Conservation (phyloP, 2,797 vertebrate species). For the Sebastes matsubarae region DNA sequence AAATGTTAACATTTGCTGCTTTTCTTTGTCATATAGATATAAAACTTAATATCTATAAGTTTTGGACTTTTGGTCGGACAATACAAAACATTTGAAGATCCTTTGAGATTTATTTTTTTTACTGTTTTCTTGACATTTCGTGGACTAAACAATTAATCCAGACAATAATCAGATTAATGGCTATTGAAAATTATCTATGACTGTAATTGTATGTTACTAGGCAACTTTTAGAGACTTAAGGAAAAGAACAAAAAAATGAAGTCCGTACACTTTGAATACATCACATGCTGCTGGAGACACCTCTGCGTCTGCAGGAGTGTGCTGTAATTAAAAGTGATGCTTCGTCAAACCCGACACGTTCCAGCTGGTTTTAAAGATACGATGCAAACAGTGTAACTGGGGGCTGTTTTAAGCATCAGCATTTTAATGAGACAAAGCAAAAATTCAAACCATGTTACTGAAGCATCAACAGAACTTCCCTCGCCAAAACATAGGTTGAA, state of each 20-base stretch:
- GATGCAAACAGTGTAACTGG: conserved; percentile 39
- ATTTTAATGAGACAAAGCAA: conserved; percentile 85
- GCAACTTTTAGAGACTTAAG: neutral
- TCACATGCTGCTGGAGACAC: neutral
- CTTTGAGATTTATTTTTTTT: no score
- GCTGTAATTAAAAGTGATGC: neutral
- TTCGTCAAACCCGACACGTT: neutral
- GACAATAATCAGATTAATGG: neutral
- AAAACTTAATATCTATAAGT: neutral
- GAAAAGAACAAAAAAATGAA: neutral
- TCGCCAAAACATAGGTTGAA: conserved; percentile 66
- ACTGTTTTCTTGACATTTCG: neutral
- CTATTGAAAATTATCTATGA: neutral
- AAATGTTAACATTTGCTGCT: neutral
- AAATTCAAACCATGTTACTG: conserved; percentile 75
- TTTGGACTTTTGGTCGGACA: neutral
- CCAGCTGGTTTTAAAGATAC: conserved; percentile 9
- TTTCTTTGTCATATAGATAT: neutral
- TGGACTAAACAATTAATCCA: neutral
- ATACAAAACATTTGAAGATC: neutral
- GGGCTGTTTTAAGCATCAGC: conserved; percentile 71
- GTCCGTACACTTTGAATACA: neutral
- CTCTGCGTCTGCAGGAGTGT: neutral
- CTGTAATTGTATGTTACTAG: neutral
- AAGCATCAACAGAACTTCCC: conserved; percentile 73